Evolutionary conservation across 2,797 vertebrate genomes (phyloP).

Genomic region (Paratrypauchen microcephalus): DNA sequence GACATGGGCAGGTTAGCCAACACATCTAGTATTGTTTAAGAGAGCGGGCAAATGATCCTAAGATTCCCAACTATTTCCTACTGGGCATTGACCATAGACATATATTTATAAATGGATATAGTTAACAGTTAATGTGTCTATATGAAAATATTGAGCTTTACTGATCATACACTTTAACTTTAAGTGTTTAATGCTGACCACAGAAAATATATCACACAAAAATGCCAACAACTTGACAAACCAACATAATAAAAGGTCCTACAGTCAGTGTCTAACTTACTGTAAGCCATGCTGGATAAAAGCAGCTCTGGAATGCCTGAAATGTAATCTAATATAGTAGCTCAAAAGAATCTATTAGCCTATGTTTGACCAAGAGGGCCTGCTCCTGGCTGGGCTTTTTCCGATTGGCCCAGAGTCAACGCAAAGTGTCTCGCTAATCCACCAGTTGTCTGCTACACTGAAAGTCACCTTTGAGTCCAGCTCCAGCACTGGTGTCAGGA

Average conservation of each 20-base stretch:
- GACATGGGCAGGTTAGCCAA: conserved; percentile 27
- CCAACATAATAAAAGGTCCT: neutral
- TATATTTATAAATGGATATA: too few relatives aligned
- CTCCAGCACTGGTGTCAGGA: conserved; percentile 63
- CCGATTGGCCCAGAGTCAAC: conserved; percentile 60
- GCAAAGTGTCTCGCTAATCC: conserved; percentile 66
- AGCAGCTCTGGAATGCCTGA: conserved; percentile 19
- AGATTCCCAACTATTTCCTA: neutral
- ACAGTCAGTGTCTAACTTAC: neutral
- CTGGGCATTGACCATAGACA: neutral
- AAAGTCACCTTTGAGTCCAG: conserved; percentile 73
- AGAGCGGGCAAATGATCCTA: neutral
- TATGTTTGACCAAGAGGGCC: conserved; percentile 37
- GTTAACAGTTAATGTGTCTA: neutral
- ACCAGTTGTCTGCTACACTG: conserved; percentile 70
- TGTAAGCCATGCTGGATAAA: conserved; percentile 1
- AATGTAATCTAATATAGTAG: conserved; percentile 38
- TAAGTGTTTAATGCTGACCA: neutral
- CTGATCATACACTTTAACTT: neutral
- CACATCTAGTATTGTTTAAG: conserved; percentile 13
- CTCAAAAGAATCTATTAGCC: conserved; percentile 38
- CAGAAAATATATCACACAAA: conserved; percentile 1
- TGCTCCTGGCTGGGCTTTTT: conserved; percentile 36
- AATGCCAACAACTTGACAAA: neutral
- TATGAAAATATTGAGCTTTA: neutral